Percentiles rank a stretch among this genome's conserved stretches.
Conservation (phyloP, 2,888 invertebrate genomes). For the Polyommatus iphigenia region DNA sequence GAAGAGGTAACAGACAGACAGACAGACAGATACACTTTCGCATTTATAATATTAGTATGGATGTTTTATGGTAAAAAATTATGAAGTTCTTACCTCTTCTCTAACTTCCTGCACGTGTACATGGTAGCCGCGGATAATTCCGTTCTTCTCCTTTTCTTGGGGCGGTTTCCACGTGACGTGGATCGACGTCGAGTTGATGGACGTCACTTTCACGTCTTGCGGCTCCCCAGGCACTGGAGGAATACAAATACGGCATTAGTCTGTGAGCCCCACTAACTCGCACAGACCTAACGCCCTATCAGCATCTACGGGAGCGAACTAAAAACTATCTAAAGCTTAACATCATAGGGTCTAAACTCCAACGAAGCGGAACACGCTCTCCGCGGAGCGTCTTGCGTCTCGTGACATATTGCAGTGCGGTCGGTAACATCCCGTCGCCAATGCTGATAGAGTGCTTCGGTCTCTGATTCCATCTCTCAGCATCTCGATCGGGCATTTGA, state of each 20-base stretch:
- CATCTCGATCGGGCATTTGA: slow-evolving; percentile 84
- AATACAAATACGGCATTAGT: slow-evolving; percentile 52
- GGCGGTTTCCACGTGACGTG: slow-evolving; percentile 98
- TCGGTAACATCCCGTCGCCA: slow-evolving; percentile 67
- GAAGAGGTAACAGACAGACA: no score
- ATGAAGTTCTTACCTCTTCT: slow-evolving; percentile 83
- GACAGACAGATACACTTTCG: no score
- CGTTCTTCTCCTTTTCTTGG: slow-evolving; percentile 93
- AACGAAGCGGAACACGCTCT: slow-evolving; percentile 58
- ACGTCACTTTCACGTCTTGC: slow-evolving; percentile 92
- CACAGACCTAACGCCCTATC: slow-evolving; percentile 76
- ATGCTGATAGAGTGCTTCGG: slow-evolving; percentile 77
- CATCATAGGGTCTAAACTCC: slow-evolving; percentile 60
- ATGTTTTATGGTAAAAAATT: no score
- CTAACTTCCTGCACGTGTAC: slow-evolving; percentile 95
- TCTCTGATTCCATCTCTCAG: slow-evolving; percentile 70
- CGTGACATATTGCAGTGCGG: slow-evolving; percentile 57
- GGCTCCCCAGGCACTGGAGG: slow-evolving; percentile 98
- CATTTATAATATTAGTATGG: no score
- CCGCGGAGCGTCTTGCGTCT: slow-evolving; percentile 52
- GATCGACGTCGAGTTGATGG: slow-evolving; percentile 97
- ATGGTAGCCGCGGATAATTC: slow-evolving; percentile 97
- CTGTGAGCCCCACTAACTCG: slow-evolving; percentile 49
- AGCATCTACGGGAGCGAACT: slow-evolving; percentile 78
- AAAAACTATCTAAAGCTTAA: slow-evolving; percentile 67